Base-by-base conservation (phyloP, 2,797 vertebrate genomes). In the Pseudochromis fuscus region DNA sequence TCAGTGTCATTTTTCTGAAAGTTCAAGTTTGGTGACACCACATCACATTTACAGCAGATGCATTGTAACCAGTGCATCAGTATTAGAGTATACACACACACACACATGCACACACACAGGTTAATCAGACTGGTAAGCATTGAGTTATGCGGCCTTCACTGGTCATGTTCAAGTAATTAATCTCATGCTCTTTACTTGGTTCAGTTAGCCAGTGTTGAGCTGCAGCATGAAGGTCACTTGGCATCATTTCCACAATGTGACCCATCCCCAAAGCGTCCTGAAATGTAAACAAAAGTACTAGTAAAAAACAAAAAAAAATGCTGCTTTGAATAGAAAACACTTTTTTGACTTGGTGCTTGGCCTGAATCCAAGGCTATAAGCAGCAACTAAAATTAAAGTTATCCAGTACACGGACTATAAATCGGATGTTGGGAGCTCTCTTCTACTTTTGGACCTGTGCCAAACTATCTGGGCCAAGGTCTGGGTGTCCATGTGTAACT, bases 51-150 rank as follows among this genome's bases (percentile, higher is more conserved):
- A 13, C 28, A 53, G 50, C 5, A 62, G 28, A 61, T 69, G 12
- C 15, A 56, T 35, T 18, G 11, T 30, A 37, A 1, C 7, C 40
- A 64, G 11, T 44, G 21, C 15, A 68, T 13, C 7, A 56, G n/a
- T 60, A 24, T 19, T 7, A 30, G 3, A 53, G 13, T 6, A 28
- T n/a, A 35, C 10, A 5, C 7, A 45, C 62, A 42, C 42, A 44
- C 35, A 13, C 27, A 48, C 33, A 24, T 35, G 45, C 6, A 12
- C 10, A 8, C 10, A 23, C n/a, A 16, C 16, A 44, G 28, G 68
- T 60, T 67, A 76, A 75, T 79, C 27, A 67, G 27, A 81, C 45
- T 21, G 27, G 73, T 59, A 83, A 82, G 50, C 59, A 4, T 57
- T 51, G 25, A 68, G 13, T 68, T 55, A 59, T 35, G 19, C 27